Percentiles rank a stretch among this genome's conserved stretches.
These are phyloP conservation scores for Perdix hodgsoniae DNA, from an alignment of 2,797 vertebrate species.

Conservation along the genomic window DNA sequence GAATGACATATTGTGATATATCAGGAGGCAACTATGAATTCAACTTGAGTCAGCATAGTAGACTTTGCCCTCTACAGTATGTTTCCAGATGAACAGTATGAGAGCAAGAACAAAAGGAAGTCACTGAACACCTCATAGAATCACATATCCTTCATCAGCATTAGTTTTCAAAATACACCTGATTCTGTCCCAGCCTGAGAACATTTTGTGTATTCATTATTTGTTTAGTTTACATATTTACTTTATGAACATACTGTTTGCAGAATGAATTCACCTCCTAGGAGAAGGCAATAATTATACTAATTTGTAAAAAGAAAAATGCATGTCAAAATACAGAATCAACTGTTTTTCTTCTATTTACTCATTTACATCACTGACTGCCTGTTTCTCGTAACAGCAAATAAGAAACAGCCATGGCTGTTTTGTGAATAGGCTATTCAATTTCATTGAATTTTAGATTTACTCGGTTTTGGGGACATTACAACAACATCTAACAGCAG, in stretches of 20 bases:
- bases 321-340: neutral
- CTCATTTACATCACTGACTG: neutral
- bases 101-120: slow-evolving; percentile 18
- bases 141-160: neutral
- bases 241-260: neutral
- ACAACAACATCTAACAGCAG: neutral
- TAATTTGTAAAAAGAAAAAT: neutral
- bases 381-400: neutral
- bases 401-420: neutral
- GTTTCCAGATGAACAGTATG: slow-evolving; percentile 17
- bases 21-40: slow-evolving; percentile 62
- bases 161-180: neutral
- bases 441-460: neutral
- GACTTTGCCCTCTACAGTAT: neutral
- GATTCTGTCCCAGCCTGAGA: neutral
- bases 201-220: neutral
- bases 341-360: neutral
- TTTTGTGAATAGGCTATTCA: neutral
- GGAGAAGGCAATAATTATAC: neutral
- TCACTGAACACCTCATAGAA: neutral
- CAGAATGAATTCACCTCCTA: neutral
- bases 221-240: slow-evolving; percentile 9
- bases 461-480: neutral
- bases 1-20: slow-evolving; percentile 59
- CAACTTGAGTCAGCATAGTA: slow-evolving; percentile 44